Percentiles rank a stretch among this genome's conserved stretches.
phyloP scores from a whole-genome alignment of 2,888 invertebrate genomes.

The Notodromas monacha region DNA sequence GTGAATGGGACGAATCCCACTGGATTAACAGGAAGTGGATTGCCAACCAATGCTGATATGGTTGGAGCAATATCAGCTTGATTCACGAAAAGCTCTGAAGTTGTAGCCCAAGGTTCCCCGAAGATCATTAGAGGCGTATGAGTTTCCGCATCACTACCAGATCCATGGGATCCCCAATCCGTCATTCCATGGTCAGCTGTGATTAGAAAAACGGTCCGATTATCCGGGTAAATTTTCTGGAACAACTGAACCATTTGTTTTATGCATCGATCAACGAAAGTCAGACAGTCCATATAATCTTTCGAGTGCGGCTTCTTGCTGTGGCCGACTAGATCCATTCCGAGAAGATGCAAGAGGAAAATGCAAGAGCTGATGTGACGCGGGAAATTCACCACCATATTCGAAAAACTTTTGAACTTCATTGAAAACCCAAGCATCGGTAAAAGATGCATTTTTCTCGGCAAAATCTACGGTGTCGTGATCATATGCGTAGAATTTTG shows the following conservation, averaged over 20 bases:
- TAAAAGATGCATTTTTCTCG: conserved; percentile 19
- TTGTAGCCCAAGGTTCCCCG: too few species aligned
- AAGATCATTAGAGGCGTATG: conserved; percentile 64
- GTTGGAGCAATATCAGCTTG: conserved; percentile 79
- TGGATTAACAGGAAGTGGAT: conserved; percentile 60
- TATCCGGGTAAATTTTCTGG: conserved; percentile 35
- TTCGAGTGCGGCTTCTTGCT: conserved; percentile 56
- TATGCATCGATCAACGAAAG: conserved; percentile 1
- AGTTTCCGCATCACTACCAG: conserved; percentile 59
- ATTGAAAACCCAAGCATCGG: conserved; percentile 77
- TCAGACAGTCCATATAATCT: conserved; percentile 19
- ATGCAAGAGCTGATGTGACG: conserved; percentile 21
- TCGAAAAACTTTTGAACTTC: conserved; percentile 25
- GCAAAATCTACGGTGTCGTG: conserved; percentile 44
- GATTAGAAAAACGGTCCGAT: conserved; percentile 48
- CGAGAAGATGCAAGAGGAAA: conserved; percentile 69
- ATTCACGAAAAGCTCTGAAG: too few species aligned
- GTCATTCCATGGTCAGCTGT: conserved; percentile 98
- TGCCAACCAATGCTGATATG: conserved; percentile 49
- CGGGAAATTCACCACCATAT: background rate
- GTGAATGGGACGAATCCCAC: too few species aligned
- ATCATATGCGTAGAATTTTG: conserved; percentile 21
- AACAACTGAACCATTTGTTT: conserved; percentile 14
- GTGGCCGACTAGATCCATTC: conserved; percentile 80
- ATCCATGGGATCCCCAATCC: conserved; percentile 85